These are phyloP conservation scores for Leptodactylus fuscus DNA, from an alignment of 2,113 vertebrate species.

Conservation along the genomic window DNA sequence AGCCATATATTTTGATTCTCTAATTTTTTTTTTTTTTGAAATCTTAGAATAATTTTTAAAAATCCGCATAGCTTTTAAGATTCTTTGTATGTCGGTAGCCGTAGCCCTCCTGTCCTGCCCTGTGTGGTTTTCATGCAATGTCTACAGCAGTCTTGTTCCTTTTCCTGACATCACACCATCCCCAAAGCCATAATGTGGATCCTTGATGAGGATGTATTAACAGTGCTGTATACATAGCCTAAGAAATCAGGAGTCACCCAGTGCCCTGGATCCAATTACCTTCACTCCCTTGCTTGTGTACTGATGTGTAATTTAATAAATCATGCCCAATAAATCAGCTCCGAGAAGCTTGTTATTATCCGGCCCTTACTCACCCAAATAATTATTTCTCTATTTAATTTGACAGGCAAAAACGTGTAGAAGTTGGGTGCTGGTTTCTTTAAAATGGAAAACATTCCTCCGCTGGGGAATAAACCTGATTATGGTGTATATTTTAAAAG, in stretches of 20 bases:
- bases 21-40: not conserved
- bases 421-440: conserved; percentile 1
- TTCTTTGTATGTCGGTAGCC: not conserved
- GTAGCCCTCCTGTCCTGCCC: not conserved
- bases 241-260: not conserved
- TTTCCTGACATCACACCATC: conserved; percentile 21
- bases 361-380: conserved; percentile 12
- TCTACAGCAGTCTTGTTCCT: not conserved
- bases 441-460: not conserved
- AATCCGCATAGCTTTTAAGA: conserved; percentile 2
- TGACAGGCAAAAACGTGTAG: not conserved
- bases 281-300: not conserved
- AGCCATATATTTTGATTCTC: not conserved
- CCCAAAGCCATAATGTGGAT: not conserved
- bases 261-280: not conserved
- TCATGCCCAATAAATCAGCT: conserved; percentile 23
- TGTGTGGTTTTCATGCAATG: conserved; percentile 8
- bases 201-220: conserved; percentile 22
- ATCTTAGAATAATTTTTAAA: not conserved
- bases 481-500: not conserved
- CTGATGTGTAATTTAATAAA: conserved; percentile 23
- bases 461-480: not conserved
- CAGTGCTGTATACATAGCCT: conserved; percentile 1
- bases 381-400: conserved; percentile 22
- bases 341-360: not conserved